A percentile compares a stretch with the other conserved stretches of the same genome.
Evolutionary conservation across 2,797 vertebrate genomes (phyloP).

Genomic region (Dendrocincla fuliginosa): DNA sequence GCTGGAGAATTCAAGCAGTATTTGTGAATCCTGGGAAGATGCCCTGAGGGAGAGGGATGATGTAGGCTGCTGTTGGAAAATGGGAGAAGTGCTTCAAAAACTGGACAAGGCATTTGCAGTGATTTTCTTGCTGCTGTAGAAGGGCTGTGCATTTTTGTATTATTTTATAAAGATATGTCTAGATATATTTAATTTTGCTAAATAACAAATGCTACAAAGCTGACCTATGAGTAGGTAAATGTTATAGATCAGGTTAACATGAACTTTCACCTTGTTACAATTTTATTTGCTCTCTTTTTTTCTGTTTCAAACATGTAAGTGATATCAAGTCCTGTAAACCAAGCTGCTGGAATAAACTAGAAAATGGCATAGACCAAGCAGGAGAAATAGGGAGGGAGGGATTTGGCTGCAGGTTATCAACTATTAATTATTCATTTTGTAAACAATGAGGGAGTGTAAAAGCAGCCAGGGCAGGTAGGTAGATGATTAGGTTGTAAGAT

Average conservation of each 20-base stretch:
- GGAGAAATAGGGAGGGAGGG: constrained; percentile 34
- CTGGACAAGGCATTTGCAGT: background rate
- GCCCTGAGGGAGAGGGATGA: background rate
- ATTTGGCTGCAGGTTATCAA: constrained; percentile 57
- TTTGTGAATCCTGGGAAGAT: background rate
- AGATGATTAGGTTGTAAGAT: constrained; percentile 60
- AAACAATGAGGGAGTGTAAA: constrained; percentile 69
- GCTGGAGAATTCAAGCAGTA: background rate
- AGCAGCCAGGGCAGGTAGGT: constrained; percentile 24
- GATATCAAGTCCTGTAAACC: constrained; percentile 58
- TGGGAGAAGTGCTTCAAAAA: background rate
- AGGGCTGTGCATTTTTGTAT: background rate
- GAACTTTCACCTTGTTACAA: constrained; percentile 1
- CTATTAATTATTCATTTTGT: constrained; percentile 74
- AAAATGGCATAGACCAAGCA: constrained; percentile 50
- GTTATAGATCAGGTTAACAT: background rate
- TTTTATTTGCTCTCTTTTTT: constrained; percentile 17
- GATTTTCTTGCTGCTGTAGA: background rate
- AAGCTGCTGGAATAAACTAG: constrained; percentile 51
- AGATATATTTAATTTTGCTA: background rate
- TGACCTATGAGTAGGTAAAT: background rate
- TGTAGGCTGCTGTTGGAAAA: background rate
- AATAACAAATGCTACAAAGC: background rate
- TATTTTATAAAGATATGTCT: background rate
- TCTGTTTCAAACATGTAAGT: constrained; percentile 47